A percentile compares a stretch with the other conserved stretches of the same genome.
These are phyloP conservation scores for Dryomyza anilis DNA, from an alignment of 2,888 invertebrate genomes.

Conservation along the genomic window DNA sequence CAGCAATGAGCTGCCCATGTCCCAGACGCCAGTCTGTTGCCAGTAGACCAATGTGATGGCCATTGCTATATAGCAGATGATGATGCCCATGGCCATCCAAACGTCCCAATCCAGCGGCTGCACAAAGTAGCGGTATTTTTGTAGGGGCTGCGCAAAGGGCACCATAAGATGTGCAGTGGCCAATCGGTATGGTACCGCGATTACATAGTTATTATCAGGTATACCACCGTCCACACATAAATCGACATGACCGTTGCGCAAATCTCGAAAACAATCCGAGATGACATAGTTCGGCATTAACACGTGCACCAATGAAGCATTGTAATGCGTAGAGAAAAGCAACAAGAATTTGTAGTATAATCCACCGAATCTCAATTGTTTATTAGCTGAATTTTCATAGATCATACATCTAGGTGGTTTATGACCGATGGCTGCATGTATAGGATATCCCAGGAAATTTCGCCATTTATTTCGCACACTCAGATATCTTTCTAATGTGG, in stretches of 20 bases:
- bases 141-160: slow-evolving; percentile 32
- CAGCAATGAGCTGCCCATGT: slow-evolving; percentile 11
- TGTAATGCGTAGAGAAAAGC: slow-evolving; percentile 14
- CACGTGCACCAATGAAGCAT: slow-evolving; percentile 5
- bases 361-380: slow-evolving; percentile 1
- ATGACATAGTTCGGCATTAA: background rate
- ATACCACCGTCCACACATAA: slow-evolving; percentile 2
- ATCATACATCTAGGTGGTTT: slow-evolving; percentile 21
- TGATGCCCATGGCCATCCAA: slow-evolving; percentile 23
- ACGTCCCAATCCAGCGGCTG: slow-evolving; percentile 31
- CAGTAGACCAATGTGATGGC: slow-evolving; percentile 7
- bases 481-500: background rate
- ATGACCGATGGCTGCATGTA: slow-evolving; percentile 9
- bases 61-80: slow-evolving; percentile 1
- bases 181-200: slow-evolving; percentile 6
- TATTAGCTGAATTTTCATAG: background rate
- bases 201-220: background rate
- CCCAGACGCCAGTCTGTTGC: background rate
- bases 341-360: background rate
- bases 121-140: slow-evolving; percentile 37
- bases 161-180: slow-evolving; percentile 34
- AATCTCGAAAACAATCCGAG: slow-evolving; percentile 7
- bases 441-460: slow-evolving; percentile 12
- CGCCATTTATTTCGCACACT: background rate
- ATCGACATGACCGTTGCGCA: background rate